Base-by-base conservation (phyloP, 2,113 vertebrate species). In the Trogon melanurus region DNA sequence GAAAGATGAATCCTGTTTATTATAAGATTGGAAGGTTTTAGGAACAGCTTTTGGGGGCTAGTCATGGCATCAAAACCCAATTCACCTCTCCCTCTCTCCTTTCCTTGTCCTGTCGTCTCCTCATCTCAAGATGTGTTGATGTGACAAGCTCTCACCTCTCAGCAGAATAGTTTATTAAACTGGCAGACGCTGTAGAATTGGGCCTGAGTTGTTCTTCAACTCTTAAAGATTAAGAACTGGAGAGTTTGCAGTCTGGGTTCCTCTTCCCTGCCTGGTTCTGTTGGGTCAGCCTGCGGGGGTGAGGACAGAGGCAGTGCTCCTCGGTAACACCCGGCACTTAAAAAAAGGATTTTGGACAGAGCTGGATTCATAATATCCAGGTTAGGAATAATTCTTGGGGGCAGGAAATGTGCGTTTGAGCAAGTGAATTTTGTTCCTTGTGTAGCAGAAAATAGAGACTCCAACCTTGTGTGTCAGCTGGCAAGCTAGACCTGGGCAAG, bases 131-230 rank as follows among this genome's bases (percentile, higher is more conserved):
- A 70, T 53, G 92, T 91, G 75, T 90, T 66, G 58, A 60, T 80
- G 80, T 30, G 84, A 15, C 91, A 81, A 92, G 70, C 82, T 85
- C 88, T 47, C 34, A 86, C 70, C 75, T 60, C 88, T 60, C 60
- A 65, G 87, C 18, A 67, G 73, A 78, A 85, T 76, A 69, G 71
- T 94, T 91, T 90, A 88, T 84, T 92, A 82, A 87, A 91, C 95
- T 83, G 91, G 27, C 93, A 94, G 85, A 72, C 87, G 79, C 81
- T 88, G 6, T 19, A 54, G 90, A 69, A 13, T 25, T 2, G 13
- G 76, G 82, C 60, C 78, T 51, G 48, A 29, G 45, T 19, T 62
- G 91, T 88, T 86, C 90, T 91, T 22, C 80, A 29, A 4, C 81
- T 86, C 85, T 80, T 92, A 82, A 71, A 76, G 91, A 89, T 88